A percentile compares a stretch with the other conserved stretches of the same genome.
phyloP scores from a whole-genome alignment of 2,113 vertebrate genomes.

The Prunella fulvescens region DNA sequence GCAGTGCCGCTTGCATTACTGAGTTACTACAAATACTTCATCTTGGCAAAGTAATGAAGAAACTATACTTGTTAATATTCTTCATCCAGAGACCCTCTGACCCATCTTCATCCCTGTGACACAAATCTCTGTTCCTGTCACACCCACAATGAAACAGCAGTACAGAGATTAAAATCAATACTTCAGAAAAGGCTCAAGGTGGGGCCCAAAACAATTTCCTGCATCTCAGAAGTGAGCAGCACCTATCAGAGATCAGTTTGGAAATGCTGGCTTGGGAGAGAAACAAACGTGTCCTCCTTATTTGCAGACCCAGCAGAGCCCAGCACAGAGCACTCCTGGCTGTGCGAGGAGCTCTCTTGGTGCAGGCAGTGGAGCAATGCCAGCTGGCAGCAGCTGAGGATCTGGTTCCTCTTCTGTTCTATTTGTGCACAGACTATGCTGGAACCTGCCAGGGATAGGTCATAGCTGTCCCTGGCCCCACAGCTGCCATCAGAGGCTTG shows the following conservation, averaged over 20 bases:
- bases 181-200: neutral
- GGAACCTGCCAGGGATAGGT: neutral
- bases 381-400: neutral
- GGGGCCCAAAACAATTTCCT: neutral
- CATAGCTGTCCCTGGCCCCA: neutral
- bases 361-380: constrained; percentile 2
- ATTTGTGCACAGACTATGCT: neutral
- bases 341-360: neutral
- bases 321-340: neutral
- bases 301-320: neutral
- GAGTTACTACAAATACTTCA: neutral
- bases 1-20: neutral
- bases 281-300: neutral
- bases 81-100: neutral
- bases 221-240: neutral
- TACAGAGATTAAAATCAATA: neutral
- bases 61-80: neutral
- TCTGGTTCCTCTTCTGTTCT: constrained; percentile 7
- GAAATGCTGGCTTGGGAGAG: neutral
- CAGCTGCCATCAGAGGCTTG: neutral
- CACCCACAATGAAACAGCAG: neutral
- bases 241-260: neutral
- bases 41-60: neutral
- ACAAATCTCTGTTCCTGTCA: neutral
- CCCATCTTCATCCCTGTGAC: neutral